Percentiles rank a stretch among this genome's conserved stretches.
These are phyloP conservation scores for Orthosia gracilis DNA, from an alignment of 2,888 invertebrate genomes.

Conservation along the genomic window DNA sequence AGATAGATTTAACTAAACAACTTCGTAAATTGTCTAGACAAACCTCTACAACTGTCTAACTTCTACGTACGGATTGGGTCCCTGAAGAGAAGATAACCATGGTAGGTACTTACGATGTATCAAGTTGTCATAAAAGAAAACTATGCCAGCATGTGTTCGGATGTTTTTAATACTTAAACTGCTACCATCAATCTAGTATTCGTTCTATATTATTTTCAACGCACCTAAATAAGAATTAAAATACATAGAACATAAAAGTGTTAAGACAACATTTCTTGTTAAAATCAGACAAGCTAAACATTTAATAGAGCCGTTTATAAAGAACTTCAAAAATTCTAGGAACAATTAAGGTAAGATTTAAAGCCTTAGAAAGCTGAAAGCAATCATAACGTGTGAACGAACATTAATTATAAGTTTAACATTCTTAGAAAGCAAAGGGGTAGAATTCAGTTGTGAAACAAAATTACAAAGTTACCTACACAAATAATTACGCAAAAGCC, in stretches of 20 bases:
- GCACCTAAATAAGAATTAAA: constrained; percentile 3
- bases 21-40: constrained; percentile 31
- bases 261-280: constrained; percentile 11
- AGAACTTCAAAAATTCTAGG: constrained; percentile 8
- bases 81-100: constrained; percentile 18
- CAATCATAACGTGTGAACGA: constrained; percentile 22
- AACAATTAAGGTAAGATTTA: constrained; percentile 14
- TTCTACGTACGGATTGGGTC: background rate
- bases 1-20: constrained; percentile 38
- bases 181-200: background rate
- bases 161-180: constrained; percentile 1
- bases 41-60: constrained; percentile 14
- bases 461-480: constrained; percentile 12
- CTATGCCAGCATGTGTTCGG: background rate
- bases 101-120: background rate
- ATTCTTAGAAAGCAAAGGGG: constrained; percentile 22
- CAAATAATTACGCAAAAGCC: constrained; percentile 18
- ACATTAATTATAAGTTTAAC: constrained; percentile 19
- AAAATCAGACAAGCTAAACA: constrained; percentile 20
- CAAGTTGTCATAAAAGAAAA: background rate
- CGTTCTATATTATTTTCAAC: background rate
- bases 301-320: constrained; percentile 1
- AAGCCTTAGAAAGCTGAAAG: constrained; percentile 18
- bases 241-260: constrained; percentile 8
- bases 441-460: background rate